Evolutionary conservation across 2,797 vertebrate genomes (phyloP).

Genomic region (Ptychobarbus kaznakovi): DNA sequence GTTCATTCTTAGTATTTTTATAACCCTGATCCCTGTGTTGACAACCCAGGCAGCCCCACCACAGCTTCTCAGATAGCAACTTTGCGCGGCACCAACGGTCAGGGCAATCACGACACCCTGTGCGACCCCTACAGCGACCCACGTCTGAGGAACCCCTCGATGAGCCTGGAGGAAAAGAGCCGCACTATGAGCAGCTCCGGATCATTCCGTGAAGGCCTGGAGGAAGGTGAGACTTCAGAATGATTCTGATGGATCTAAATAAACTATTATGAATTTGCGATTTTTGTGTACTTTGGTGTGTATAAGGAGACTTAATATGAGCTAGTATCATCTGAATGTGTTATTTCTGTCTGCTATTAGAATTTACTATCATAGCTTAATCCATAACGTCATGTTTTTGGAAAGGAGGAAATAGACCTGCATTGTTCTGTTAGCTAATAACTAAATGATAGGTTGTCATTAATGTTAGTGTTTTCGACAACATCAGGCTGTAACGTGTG

Average conservation of each 20-base stretch:
- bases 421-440: slow-evolving; percentile 22
- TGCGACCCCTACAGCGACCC: slow-evolving; percentile 81
- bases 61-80: slow-evolving; percentile 79
- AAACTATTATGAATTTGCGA: not conserved
- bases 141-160: slow-evolving; percentile 83
- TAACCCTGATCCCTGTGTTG: slow-evolving; percentile 39
- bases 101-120: slow-evolving; percentile 79
- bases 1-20: not conserved
- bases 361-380: not conserved
- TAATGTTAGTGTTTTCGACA: slow-evolving; percentile 20
- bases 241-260: not conserved
- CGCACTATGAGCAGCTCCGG: slow-evolving; percentile 86
- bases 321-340: not conserved
- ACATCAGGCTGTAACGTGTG: slow-evolving; percentile 10
- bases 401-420: not conserved
- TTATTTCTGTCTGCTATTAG: not conserved
- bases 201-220: slow-evolving; percentile 86
- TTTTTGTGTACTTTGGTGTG: not conserved
- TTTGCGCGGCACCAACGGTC: slow-evolving; percentile 72
- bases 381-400: slow-evolving; percentile 19
- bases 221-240: slow-evolving; percentile 80
- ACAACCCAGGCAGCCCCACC: slow-evolving; percentile 79
- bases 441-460: slow-evolving; percentile 34
- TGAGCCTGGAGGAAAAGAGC: slow-evolving; percentile 87
- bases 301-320: not conserved